These are phyloP conservation scores for Epinephelus moara DNA, from an alignment of 2,113 vertebrate genomes.

Conservation along the genomic window DNA sequence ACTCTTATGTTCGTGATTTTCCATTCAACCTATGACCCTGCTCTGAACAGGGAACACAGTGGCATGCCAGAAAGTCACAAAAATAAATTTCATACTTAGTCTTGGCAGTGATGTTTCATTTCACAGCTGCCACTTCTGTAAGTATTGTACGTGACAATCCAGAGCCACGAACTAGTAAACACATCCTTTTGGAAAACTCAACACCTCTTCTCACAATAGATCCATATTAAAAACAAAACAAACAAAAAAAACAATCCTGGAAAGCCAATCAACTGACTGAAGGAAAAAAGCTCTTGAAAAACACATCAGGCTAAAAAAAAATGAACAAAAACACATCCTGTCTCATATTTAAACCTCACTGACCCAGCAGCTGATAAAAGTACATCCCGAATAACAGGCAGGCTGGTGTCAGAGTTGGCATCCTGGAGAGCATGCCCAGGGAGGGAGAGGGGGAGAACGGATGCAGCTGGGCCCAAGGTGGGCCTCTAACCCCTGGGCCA, in stretches of 20 bases:
- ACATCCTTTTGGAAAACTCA: conserved; percentile 52
- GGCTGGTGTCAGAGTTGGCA: conserved; percentile 69
- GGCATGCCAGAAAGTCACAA: conserved; percentile 47
- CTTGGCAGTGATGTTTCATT: conserved; percentile 35
- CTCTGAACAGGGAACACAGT: conserved; percentile 16
- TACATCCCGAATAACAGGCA: conserved; percentile 54
- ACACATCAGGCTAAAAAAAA: conserved; percentile 46
- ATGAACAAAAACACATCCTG: conserved; percentile 72
- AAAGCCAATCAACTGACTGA: conserved; percentile 33
- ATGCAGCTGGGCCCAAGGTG: conserved; percentile 69
- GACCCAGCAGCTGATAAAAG: conserved; percentile 55
- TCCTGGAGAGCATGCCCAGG: conserved; percentile 57
- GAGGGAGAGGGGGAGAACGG: conserved; percentile 40
- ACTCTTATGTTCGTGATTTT: conserved; percentile 45
- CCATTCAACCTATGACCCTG: conserved; percentile 35
- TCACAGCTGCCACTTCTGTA: conserved; percentile 35
- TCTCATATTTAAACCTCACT: conserved; percentile 48
- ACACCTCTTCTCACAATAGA: conserved; percentile 36
- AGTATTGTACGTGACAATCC: conserved; percentile 21
- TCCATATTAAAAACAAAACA: conserved; percentile 12
- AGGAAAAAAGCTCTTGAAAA: conserved; percentile 47
- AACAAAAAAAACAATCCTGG: conserved; percentile 14
- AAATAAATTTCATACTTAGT: conserved; percentile 48
- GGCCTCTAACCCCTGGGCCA: conserved; percentile 56
- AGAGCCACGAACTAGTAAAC: conserved; percentile 45